Evolutionary conservation across 2,797 vertebrate species (phyloP), one percentile per base, ranked within the genome.

Genomic region (Steatocranus sp.): DNA sequence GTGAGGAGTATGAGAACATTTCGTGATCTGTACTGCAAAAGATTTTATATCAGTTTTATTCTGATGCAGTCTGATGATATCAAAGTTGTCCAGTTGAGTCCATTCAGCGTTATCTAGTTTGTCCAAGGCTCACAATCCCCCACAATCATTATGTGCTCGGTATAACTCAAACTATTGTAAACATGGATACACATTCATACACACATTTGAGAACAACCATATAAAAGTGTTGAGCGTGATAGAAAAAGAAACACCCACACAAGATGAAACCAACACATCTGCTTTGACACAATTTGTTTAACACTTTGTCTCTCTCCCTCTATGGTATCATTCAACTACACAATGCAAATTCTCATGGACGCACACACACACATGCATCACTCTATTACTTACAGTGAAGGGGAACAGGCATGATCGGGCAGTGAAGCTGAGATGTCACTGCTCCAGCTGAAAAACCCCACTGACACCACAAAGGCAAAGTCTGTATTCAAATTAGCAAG

Each of bases 391-490:
- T 48, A 84, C 56, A 25, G 38, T 15, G 34, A 25, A 74, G 43
- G 48, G 11, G 73, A 81, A 80, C 27, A 36, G 58, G 68, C 78
- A 84, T 79, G 76, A 83, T 80, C 4, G 17, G 50, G 20, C 70
- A 78, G 73, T 48, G 78, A 5, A 70, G 78, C 86, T 88, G 79
- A 83, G 77, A 84, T 89, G 86, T 91, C 82, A 84, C 43, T 2
- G 46, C 81, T 86, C 11, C 63, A 83, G 81, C 77, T 81, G 85
- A 79, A 90, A 90, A 89, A 75, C 41, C 87, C 5, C 48, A 49
- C 32, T 79, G 89, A 90, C 87, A 90, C 51, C 85, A 92, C 81
- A 88, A 90, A 91, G 77, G 85, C 82, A 82, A 81, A 80, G 84
- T 75, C 78, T 78, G 83, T 76, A 88, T 92, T 92, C 76, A 83